Evolutionary conservation across 2,888 invertebrate species (phyloP), one percentile per base, ranked within the genome.

Genomic region (Lomographa bimaculata): DNA sequence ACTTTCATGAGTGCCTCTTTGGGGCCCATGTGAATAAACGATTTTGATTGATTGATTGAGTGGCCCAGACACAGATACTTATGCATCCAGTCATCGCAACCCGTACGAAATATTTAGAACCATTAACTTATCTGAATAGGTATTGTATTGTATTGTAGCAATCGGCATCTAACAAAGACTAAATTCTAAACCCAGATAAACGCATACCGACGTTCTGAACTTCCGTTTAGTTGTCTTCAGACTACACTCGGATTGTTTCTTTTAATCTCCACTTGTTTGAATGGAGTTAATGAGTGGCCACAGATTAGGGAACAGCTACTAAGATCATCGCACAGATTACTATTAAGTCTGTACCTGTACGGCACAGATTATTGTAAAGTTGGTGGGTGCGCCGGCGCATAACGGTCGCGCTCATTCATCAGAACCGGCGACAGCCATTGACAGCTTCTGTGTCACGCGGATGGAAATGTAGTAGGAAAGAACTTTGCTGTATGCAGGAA

Each of bases 371-470:
- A 19, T 16, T 3, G 2, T 6, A 5, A 5, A 39, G 33, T 24
- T n/a, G 9, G 24, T 34, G 7, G 7, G 24, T 35, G 55, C 52
- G 49, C 57, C 46, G 59, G 74, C 80, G 74, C 65, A 66, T 79
- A 83, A 81, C 85, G 79, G 80, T 76, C 59, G 71, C 61, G 70
- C 77, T 83, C 84, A 84, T 85, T 84, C 83, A 85, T 85, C 85
- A 84, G 71, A 70, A 66, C 79, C 77, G 25, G 71, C 80, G 84
- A 80, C 86, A 84, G 84, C 82, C 83, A 85, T 86, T 86, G 85
- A 83, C 86, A 81, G 80, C 57, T 63, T 69, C 77, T 76, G 78
- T 79, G 74, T 67, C 74, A 78, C 70, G 76, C 80, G 54, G 44
- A 47, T 46, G 43, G 42, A 45, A 40, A 28, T 8, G 32, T 70